A percentile compares a stretch with the other conserved stretches of the same genome.
Evolutionary conservation across 2,888 invertebrate genomes (phyloP).

Genomic region (Microctonus brassicae): DNA sequence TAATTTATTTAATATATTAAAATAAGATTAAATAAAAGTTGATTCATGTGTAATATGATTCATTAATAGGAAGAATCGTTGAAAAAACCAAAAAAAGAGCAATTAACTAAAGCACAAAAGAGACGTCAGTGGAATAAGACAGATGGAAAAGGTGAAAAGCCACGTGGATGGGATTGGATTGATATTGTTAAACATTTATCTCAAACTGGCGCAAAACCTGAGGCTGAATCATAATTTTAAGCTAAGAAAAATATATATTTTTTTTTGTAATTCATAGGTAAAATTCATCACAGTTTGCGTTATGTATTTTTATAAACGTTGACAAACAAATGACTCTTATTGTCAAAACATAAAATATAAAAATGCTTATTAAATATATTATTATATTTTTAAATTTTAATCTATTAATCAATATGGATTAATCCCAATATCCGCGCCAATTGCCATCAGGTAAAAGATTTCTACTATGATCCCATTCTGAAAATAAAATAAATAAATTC

Average conservation of each 20-base stretch:
- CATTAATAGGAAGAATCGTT: constrained; percentile 62
- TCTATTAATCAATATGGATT: constrained; percentile 4
- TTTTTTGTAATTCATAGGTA: no score
- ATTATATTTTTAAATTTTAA: constrained; percentile 4
- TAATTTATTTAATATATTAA: constrained; percentile 25
- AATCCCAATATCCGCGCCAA: constrained; percentile 70
- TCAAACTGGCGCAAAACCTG: constrained; percentile 78
- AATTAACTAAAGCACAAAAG: constrained; percentile 92
- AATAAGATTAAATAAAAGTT: background rate
- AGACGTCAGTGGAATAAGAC: constrained; percentile 88
- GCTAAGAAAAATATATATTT: constrained; percentile 32
- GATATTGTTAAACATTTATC: constrained; percentile 96
- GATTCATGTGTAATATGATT: background rate
- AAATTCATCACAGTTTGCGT: constrained; percentile 52
- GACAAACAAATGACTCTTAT: constrained; percentile 48
- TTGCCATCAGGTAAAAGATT: constrained; percentile 75
- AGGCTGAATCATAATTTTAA: constrained; percentile 59
- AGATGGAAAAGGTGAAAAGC: constrained; percentile 86
- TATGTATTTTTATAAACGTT: constrained; percentile 62
- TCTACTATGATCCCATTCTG: constrained; percentile 75
- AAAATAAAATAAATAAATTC: constrained; percentile 40
- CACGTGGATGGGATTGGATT: constrained; percentile 95
- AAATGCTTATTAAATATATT: constrained; percentile 4
- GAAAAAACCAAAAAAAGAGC: constrained; percentile 83
- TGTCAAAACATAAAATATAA: constrained; percentile 36